Conservation (phyloP, 2,797 vertebrate genomes). For the Rhabdophis nuchalis region DNA sequence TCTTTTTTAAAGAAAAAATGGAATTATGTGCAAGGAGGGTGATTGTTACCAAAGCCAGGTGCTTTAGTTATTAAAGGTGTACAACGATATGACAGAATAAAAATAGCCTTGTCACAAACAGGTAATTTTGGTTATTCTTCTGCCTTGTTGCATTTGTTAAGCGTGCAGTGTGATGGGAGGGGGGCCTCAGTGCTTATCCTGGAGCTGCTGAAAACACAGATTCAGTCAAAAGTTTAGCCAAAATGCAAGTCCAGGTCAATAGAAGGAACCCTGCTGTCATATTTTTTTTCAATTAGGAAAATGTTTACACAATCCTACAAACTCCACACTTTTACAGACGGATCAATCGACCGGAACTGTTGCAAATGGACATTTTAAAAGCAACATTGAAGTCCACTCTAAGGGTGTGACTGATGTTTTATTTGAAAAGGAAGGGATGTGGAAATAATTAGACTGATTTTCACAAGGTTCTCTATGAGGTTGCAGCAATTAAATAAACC, state of each 20-base stretch:
- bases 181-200: neutral
- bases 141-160: neutral
- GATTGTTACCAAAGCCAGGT: neutral
- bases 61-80: neutral
- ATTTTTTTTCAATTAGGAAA: neutral
- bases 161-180: neutral
- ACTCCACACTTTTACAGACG: neutral
- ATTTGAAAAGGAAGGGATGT: neutral
- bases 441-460: neutral
- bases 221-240: neutral
- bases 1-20: neutral
- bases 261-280: neutral
- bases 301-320: neutral
- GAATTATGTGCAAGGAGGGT: neutral
- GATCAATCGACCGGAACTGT: neutral
- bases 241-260: neutral
- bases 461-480: neutral
- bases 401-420: neutral
- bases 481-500: neutral
- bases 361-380: neutral
- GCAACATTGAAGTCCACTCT: neutral
- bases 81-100: neutral
- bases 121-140: neutral
- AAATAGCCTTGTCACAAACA: neutral
- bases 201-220: neutral